A percentile compares a stretch with the other conserved stretches of the same genome.
phyloP scores from a whole-genome alignment of 2,888 invertebrate species.

The Orthonychiurus folsomi region DNA sequence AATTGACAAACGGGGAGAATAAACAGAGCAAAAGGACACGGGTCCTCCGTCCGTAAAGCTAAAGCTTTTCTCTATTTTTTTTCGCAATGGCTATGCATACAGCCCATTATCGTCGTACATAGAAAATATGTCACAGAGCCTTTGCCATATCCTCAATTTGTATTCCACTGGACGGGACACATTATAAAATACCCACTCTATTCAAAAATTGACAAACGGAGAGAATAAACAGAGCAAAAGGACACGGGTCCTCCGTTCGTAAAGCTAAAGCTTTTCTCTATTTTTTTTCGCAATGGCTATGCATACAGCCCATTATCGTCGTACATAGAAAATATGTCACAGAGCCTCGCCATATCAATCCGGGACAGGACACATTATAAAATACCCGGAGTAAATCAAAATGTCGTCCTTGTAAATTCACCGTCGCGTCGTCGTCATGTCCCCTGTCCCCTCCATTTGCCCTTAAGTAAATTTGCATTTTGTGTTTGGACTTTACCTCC shows the following conservation, averaged over 20 bases:
- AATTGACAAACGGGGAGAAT: background rate
- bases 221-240: background rate
- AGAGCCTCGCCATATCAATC: no score
- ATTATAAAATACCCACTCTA: no score
- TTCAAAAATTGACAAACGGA: background rate
- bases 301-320: background rate
- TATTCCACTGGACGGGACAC: no score
- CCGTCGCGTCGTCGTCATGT: background rate
- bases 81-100: background rate
- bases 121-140: background rate
- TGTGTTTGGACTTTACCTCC: conserved; percentile 2
- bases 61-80: background rate
- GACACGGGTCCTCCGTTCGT: background rate
- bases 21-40: background rate
- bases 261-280: background rate
- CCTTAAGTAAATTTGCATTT: conserved; percentile 23
- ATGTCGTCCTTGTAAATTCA: background rate
- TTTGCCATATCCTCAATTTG: no score
- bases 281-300: background rate
- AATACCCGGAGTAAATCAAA: background rate
- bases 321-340: background rate
- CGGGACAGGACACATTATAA: no score
- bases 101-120: no score
- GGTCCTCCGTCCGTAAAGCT: background rate
- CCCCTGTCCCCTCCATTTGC: conserved; percentile 9